Percentiles rank a stretch among this genome's conserved stretches.
Conservation (phyloP, 1,140 invertebrate genomes). For the Panagrolaimus sp. region DNA sequence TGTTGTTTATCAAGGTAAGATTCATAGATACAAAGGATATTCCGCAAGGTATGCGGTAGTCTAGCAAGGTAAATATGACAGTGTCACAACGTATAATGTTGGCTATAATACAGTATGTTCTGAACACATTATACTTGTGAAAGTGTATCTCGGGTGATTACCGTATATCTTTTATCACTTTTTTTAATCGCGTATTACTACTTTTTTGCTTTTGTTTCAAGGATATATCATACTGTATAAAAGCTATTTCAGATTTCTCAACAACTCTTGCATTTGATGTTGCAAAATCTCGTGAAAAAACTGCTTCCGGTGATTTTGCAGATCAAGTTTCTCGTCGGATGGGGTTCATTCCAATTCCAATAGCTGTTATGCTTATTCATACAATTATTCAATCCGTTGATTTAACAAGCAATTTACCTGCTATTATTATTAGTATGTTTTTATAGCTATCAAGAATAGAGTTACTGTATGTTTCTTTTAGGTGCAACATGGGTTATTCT, state of each 20-base stretch:
- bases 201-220: too few species aligned
- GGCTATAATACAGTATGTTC: too few species aligned
- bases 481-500: constrained; percentile 60
- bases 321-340: constrained; percentile 78
- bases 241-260: constrained; percentile 51
- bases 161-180: too few species aligned
- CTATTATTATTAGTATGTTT: constrained; percentile 69
- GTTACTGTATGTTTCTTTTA: constrained; percentile 21
- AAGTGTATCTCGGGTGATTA: too few species aligned
- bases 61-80: too few species aligned
- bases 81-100: too few species aligned
- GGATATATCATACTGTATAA: too few species aligned
- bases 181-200: too few species aligned
- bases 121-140: too few species aligned
- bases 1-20: constrained; percentile 83
- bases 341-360: constrained; percentile 92
- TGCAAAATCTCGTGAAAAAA: constrained; percentile 43
- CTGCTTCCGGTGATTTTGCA: constrained; percentile 93
- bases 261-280: constrained; percentile 55
- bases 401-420: constrained; percentile 65
- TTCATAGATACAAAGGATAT: too few species aligned
- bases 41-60: constrained; percentile 13
- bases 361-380: constrained; percentile 80
- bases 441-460: constrained; percentile 65
- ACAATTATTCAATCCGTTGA: constrained; percentile 70